Evolutionary conservation across 2,888 invertebrate genomes (phyloP), one percentile per base, ranked within the genome.

Genomic region (Mimachlamys varia): DNA sequence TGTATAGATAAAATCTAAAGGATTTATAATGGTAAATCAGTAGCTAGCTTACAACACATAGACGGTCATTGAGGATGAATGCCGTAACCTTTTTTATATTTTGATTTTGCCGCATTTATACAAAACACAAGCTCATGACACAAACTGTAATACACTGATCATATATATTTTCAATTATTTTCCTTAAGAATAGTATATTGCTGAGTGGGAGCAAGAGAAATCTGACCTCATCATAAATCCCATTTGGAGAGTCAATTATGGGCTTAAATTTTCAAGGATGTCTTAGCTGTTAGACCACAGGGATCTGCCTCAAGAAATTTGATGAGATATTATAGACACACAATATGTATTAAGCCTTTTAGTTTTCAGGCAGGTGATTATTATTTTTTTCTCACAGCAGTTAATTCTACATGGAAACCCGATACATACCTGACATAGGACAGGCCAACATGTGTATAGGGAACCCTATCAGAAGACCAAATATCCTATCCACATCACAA

Each of bases 401-500:
- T 58, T 58, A 4, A 58, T 58, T 58, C n/a, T 19, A 19, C n/a
- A 58, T 2, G 22, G 58, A 58, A 58, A 58, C 19, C 7, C 2
- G 19, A 58, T 33, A 76, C 33, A 76, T 76, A 12, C 33, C 76
- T 15, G 33, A 76, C 76, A 27, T 76, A 33, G 12, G 12, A 53
- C 22, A 58, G 22, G n/a, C 58, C n/a, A 58, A 33, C 76, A 27
- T 76, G 76, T 76, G 76, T 12, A 7, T n/a, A n/a, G n/a, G n/a
- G 76, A 33, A 76, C 33, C 33, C 76, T 76, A 33, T 76, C 33
- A 0, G 76, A 27, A 76, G 22, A 76, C 76, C 33, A 58, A 58
- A 22, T 58, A 76, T 76, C 76, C 76, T 15, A 76, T 76, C 76
- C 76, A 76, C 76, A 33, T 76, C 76, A 76, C 27, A 76, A 27